Percentiles rank a stretch among this genome's conserved stretches.
These are phyloP conservation scores for Drosophila diplacantha DNA, from an alignment of 2,888 invertebrate genomes.

Conservation along the genomic window DNA sequence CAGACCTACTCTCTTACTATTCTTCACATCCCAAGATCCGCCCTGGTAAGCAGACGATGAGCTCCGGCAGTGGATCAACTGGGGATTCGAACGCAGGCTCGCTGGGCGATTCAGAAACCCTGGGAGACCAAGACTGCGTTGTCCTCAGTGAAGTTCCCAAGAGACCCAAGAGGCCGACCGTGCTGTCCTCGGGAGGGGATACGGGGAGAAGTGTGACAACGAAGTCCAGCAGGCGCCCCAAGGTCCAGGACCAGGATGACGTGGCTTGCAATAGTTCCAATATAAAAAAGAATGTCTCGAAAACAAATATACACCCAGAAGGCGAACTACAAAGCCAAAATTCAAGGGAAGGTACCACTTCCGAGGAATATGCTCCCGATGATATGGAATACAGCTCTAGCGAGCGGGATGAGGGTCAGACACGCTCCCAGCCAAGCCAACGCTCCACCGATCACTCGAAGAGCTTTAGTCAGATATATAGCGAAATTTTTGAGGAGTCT, in stretches of 20 bases:
- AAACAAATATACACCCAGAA: background rate
- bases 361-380: background rate
- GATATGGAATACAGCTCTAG: background rate
- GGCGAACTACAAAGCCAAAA: background rate
- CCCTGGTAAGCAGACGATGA: background rate
- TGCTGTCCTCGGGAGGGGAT: background rate
- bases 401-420: background rate
- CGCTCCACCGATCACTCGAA: slow-evolving; percentile 49
- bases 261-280: background rate
- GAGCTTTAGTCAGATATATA: slow-evolving; percentile 54
- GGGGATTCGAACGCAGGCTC: background rate
- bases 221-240: slow-evolving; percentile 16
- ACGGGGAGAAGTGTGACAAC: background rate
- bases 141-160: background rate
- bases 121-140: background rate
- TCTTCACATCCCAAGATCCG: background rate
- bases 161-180: slow-evolving; percentile 1
- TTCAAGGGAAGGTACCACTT: background rate
- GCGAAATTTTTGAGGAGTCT: slow-evolving; percentile 56
- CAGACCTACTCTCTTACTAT: background rate
- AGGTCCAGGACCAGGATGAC: slow-evolving; percentile 20
- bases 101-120: background rate
- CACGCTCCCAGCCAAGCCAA: slow-evolving; percentile 1
- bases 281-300: background rate
- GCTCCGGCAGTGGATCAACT: background rate